phyloP scores from a whole-genome alignment of 2,797 vertebrate species.

The Platalea minor region DNA sequence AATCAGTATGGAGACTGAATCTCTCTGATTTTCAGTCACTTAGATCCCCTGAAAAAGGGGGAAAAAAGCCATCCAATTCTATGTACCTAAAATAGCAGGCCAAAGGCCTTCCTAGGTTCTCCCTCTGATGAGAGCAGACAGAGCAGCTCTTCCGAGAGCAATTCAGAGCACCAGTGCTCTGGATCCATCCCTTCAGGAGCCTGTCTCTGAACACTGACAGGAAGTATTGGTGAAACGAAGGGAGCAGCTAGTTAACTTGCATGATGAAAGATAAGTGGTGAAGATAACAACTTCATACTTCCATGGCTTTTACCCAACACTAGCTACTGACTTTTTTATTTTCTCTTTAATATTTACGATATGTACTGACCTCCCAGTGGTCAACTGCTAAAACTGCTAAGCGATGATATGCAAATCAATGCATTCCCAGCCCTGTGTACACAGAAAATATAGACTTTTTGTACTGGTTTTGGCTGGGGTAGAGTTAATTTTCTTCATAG shows the following conservation, averaged over 20 bases:
- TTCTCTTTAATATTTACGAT: neutral
- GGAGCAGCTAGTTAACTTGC: neutral
- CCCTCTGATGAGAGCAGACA: neutral
- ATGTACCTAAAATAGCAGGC: neutral
- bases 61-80: neutral
- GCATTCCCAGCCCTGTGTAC: neutral
- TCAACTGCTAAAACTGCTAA: neutral
- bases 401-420: neutral
- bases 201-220: neutral
- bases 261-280: neutral
- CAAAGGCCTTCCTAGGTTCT: neutral
- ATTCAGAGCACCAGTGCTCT: neutral
- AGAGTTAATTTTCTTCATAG: neutral
- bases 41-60: neutral
- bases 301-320: neutral
- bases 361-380: neutral
- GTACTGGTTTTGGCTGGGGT: neutral
- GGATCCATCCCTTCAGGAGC: neutral
- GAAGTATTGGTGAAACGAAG: neutral
- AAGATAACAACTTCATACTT: neutral
- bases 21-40: neutral
- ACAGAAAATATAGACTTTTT: neutral
- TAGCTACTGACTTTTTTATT: neutral
- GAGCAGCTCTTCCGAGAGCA: neutral
- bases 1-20: neutral